phyloP scores from a whole-genome alignment of 2,113 vertebrate species.

The Grus americana region DNA sequence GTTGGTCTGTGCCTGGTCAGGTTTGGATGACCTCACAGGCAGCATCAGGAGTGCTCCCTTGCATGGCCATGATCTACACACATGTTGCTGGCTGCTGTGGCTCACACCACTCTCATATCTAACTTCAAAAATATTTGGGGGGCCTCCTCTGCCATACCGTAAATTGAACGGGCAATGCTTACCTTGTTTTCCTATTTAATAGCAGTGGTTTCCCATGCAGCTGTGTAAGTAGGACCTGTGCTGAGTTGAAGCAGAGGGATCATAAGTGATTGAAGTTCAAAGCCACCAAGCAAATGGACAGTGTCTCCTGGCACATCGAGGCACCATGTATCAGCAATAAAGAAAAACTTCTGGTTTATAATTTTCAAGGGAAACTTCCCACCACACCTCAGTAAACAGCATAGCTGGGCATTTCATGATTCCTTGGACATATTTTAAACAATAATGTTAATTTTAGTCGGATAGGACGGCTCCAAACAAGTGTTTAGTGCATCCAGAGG shows the following conservation, averaged over 20 bases:
- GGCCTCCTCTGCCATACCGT: background rate
- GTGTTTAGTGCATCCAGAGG: background rate
- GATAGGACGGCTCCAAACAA: background rate
- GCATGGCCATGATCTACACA: accelerated
- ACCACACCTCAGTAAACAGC: background rate
- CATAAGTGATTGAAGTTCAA: background rate
- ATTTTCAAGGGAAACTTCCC: background rate
- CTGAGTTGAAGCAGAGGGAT: background rate
- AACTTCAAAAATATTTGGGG: background rate
- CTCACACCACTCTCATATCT: background rate
- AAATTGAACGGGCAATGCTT: background rate
- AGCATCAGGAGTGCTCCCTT: background rate
- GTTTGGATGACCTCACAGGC: background rate
- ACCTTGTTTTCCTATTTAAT: background rate
- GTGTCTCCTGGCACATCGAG: background rate
- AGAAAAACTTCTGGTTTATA: background rate
- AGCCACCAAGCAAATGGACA: background rate
- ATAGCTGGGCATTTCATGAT: background rate
- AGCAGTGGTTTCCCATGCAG: background rate
- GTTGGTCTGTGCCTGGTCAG: background rate
- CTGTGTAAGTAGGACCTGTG: background rate
- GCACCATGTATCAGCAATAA: background rate
- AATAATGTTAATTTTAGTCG: background rate
- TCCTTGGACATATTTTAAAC: background rate
- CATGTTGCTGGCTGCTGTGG: background rate